These are phyloP conservation scores for Apodemia mormo DNA, from an alignment of 2,888 invertebrate genomes.

Conservation along the genomic window DNA sequence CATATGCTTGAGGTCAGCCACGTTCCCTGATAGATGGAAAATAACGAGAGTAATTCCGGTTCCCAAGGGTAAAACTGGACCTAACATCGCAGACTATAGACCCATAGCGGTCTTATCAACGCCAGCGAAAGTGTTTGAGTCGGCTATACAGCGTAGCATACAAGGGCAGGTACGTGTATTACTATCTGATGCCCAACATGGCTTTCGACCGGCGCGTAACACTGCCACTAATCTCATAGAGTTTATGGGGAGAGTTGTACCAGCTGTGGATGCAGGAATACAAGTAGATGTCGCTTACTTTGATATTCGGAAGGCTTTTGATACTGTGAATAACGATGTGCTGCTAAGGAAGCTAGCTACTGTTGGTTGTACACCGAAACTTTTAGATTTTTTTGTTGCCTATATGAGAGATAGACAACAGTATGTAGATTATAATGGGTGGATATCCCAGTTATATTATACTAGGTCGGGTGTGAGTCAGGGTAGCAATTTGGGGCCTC, in stretches of 20 bases:
- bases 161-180: background rate
- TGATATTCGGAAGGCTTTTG: constrained; percentile 27
- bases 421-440: background rate
- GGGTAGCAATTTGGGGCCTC: too few relatives aligned
- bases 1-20: too few relatives aligned
- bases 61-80: too few relatives aligned
- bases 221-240: background rate
- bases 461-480: background rate
- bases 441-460: background rate
- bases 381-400: background rate
- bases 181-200: background rate
- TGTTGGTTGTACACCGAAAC: background rate
- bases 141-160: background rate
- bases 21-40: too few relatives aligned
- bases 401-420: background rate
- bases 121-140: background rate
- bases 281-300: constrained; percentile 26
- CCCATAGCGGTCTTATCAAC: background rate
- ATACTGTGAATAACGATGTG: background rate
- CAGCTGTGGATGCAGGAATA: background rate
- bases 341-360: constrained; percentile 21
- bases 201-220: background rate
- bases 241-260: constrained; percentile 2
- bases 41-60: too few relatives aligned
- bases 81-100: too few relatives aligned